phyloP scores from a whole-genome alignment of 2,113 vertebrate genomes.

The Rhinoderma darwinii region DNA sequence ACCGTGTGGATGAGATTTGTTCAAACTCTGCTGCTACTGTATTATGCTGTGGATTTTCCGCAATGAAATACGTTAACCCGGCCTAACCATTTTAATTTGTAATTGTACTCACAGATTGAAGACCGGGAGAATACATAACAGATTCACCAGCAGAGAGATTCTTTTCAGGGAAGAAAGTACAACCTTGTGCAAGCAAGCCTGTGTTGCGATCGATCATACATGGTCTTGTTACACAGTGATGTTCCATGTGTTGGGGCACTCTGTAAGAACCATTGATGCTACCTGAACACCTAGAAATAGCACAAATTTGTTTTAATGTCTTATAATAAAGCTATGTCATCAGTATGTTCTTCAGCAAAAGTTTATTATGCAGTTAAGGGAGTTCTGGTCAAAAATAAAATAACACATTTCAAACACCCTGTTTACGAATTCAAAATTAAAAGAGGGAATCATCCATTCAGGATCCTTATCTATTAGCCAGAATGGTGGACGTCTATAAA shows the following conservation, averaged over 20 bases:
- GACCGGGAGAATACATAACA: slow-evolving; percentile 69
- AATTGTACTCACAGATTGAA: slow-evolving; percentile 67
- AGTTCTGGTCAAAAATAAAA: too few species aligned
- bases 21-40: too few species aligned
- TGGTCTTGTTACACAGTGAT: not conserved
- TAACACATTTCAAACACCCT: too few species aligned
- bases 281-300: slow-evolving; percentile 66
- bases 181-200: slow-evolving; percentile 65
- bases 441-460: too few species aligned
- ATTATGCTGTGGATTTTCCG: too few species aligned
- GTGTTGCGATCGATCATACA: slow-evolving; percentile 59
- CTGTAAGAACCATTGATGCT: slow-evolving; percentile 59
- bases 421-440: too few species aligned
- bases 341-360: not conserved
- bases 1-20: too few species aligned
- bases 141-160: slow-evolving; percentile 63
- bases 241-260: slow-evolving; percentile 19
- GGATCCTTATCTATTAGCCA: too few species aligned
- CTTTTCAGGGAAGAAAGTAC: slow-evolving; percentile 67
- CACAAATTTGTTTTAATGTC: not conserved
- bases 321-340: not conserved
- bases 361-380: too few species aligned
- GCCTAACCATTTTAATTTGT: not conserved
- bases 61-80: too few species aligned
- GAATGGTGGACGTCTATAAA: too few species aligned